These are phyloP conservation scores for Apis laboriosa DNA, from an alignment of 1,140 invertebrate species.

Conservation along the genomic window DNA sequence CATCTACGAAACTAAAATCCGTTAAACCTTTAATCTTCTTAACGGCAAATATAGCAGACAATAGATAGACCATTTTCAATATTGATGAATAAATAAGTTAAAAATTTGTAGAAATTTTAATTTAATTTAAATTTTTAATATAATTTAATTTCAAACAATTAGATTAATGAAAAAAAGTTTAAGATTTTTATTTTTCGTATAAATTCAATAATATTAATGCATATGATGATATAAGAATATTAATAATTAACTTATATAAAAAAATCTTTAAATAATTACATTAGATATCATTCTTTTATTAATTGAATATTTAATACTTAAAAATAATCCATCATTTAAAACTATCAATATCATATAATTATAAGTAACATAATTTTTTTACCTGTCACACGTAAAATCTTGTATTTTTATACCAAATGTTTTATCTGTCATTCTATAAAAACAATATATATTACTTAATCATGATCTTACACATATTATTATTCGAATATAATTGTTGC, in stretches of 20 bases:
- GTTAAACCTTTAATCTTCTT: constrained; percentile 48
- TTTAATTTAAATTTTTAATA: too few species aligned
- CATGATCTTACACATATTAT: neutral
- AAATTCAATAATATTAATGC: neutral
- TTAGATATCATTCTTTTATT: neutral
- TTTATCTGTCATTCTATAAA: constrained; percentile 62
- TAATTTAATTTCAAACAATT: neutral
- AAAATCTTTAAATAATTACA: constrained; percentile 5
- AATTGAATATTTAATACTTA: constrained; percentile 12
- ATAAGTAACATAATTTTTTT: constrained; percentile 59
- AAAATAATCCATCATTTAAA: constrained; percentile 13
- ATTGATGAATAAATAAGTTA: neutral
- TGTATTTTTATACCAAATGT: constrained; percentile 68
- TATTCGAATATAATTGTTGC: constrained; percentile 7
- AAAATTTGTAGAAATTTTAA: neutral
- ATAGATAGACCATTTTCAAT: neutral
- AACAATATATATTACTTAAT: neutral
- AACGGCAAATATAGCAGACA: neutral
- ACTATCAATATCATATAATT: constrained; percentile 17
- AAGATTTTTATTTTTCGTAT: neutral
- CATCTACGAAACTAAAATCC: constrained; percentile 83
- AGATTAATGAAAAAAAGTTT: neutral
- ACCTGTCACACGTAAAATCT: constrained; percentile 81
- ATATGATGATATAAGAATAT: neutral
- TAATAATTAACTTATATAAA: constrained; percentile 30